Percentiles rank a stretch among this genome's conserved stretches.
phyloP scores from a whole-genome alignment of 2,888 invertebrate genomes.

The Steromphala cineraria region DNA sequence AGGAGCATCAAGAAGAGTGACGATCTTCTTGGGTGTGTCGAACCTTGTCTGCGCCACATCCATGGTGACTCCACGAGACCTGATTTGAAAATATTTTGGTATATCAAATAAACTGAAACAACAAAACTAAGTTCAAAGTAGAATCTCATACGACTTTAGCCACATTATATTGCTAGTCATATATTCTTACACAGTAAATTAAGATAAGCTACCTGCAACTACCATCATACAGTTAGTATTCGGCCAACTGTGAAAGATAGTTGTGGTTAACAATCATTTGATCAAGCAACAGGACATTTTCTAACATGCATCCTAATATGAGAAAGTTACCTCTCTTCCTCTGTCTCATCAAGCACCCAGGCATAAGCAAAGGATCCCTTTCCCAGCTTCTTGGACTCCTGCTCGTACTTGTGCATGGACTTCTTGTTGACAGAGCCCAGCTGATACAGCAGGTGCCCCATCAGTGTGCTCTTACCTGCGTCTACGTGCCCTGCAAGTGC shows the following conservation, averaged over 20 bases:
- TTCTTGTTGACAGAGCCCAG: slow-evolving; percentile 81
- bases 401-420: slow-evolving; percentile 96
- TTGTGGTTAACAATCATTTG: no score
- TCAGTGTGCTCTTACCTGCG: slow-evolving; percentile 96
- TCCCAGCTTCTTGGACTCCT: slow-evolving; percentile 91
- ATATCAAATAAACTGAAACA: no score
- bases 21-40: slow-evolving; percentile 87
- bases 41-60: slow-evolving; percentile 96
- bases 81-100: slow-evolving; percentile 50
- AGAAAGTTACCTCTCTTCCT: slow-evolving; percentile 87
- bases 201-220: no score
- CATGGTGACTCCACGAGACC: slow-evolving; percentile 98
- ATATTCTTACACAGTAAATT: no score
- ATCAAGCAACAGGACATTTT: no score
- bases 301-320: no score
- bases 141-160: no score
- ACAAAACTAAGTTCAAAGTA: no score
- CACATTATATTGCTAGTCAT: no score
- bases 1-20: slow-evolving; percentile 91
- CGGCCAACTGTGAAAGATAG: no score
- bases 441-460: slow-evolving; percentile 92
- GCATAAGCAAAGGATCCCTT: slow-evolving; percentile 99
- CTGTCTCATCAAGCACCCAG: slow-evolving; percentile 99
- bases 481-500: slow-evolving; percentile 91
- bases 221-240: no score